Percentiles rank a stretch among this genome's conserved stretches.
Conservation (phyloP, 2,113 vertebrate genomes). For the Thymallus thymallus region DNA sequence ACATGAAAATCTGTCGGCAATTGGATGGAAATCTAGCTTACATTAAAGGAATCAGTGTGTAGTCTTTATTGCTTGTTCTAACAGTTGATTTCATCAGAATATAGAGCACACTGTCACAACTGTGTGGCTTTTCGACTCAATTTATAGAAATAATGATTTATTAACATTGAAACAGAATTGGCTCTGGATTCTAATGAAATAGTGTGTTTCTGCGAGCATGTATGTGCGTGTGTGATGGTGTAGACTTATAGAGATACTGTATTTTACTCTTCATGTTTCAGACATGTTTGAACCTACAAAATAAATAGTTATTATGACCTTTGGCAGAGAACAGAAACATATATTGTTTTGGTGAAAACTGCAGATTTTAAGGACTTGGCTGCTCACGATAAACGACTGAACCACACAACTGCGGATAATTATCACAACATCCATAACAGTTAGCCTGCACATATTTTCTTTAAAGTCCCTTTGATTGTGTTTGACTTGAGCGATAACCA, state of each 20-base stretch:
- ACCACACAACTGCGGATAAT: conserved; percentile 65
- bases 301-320: conserved; percentile 13
- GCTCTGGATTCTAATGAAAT: background rate
- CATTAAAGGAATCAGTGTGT: no score
- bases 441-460: conserved; percentile 57
- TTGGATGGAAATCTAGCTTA: no score
- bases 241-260: background rate
- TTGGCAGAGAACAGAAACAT: conserved; percentile 20
- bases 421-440: conserved; percentile 63
- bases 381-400: conserved; percentile 46
- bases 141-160: conserved; percentile 14
- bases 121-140: background rate
- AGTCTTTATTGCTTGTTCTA: background rate
- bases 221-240: background rate
- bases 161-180: conserved; percentile 15
- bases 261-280: conserved; percentile 6
- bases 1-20: no score
- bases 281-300: conserved; percentile 9
- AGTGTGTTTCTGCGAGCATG: conserved; percentile 5
- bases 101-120: background rate
- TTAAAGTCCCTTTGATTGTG: conserved; percentile 71
- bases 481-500: conserved; percentile 72
- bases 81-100: background rate
- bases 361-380: conserved; percentile 42
- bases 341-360: conserved; percentile 14